phyloP scores from a whole-genome alignment of 1,140 invertebrate species.

The Cylas formicarius region DNA sequence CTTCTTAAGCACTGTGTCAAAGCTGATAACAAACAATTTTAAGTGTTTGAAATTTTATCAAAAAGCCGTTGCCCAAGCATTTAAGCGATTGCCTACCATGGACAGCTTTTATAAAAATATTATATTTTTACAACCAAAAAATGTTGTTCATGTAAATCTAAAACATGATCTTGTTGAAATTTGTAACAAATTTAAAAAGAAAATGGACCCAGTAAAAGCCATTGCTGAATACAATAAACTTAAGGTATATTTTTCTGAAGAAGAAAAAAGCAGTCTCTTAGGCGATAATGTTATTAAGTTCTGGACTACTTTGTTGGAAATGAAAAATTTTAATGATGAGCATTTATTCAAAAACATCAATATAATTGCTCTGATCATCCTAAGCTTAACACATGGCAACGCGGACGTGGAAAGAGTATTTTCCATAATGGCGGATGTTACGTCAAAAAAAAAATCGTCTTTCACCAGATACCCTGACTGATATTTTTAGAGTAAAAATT shows the following conservation, averaged over 20 bases:
- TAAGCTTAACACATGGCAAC: slow-evolving; percentile 12
- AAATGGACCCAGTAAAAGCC: neutral
- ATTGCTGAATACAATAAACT: slow-evolving; percentile 3
- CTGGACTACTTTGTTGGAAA: slow-evolving; percentile 5
- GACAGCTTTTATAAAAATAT: slow-evolving; percentile 10
- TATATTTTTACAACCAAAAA: slow-evolving; percentile 7
- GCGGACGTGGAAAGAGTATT: slow-evolving; percentile 19
- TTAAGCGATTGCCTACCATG: slow-evolving; percentile 10
- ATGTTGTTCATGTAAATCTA: slow-evolving; percentile 3
- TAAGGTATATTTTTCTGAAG: slow-evolving; percentile 5
- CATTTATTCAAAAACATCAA: slow-evolving; percentile 11
- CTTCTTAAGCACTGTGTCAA: slow-evolving; percentile 4
- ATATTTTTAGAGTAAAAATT: too few relatives aligned
- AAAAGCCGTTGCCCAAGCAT: slow-evolving; percentile 6
- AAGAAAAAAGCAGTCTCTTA: slow-evolving; percentile 2
- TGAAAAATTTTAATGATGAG: slow-evolving; percentile 13
- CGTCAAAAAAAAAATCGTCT: slow-evolving; percentile 17
- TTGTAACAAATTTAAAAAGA: slow-evolving; percentile 5
- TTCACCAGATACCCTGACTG: too few relatives aligned
- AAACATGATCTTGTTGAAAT: slow-evolving; percentile 2
- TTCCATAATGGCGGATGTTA: slow-evolving; percentile 10
- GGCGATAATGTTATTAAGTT: slow-evolving; percentile 1
- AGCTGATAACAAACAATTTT: slow-evolving; percentile 8
- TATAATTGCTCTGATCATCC: slow-evolving; percentile 7
- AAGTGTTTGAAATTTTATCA: slow-evolving; percentile 14